Evolutionary conservation across 1,140 invertebrate genomes (phyloP), one percentile per base, ranked within the genome.

Genomic region (Ostrea denselamellosa): DNA sequence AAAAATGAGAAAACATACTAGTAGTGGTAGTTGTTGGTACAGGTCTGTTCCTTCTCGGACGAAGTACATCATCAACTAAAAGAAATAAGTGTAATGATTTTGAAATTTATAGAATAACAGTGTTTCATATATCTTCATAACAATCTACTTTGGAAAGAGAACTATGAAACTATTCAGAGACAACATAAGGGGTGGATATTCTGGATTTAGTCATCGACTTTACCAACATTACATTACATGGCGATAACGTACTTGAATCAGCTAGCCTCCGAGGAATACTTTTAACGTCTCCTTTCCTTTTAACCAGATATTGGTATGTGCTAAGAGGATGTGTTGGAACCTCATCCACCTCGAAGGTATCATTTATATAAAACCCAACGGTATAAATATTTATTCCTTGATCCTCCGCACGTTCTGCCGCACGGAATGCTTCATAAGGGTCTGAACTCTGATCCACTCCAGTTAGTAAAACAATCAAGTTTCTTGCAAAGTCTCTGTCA

Each of bases 391-490:
- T 90, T 19, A 88, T 87, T 22, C 88, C 90, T 12, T 86, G 52
- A 56, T 90, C 83, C 84, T 91, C 90, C 0, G 90, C 89, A 19
- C 86, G 53, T 51, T 87, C 84, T 12, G 92, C 92, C 12, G 90
- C 90, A 52, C 77, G 83, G 53, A 85, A 83, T 0, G 88, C 86
- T 10, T 54, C 83, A 9, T 87, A 85, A 7, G 83, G 83, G 28
- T 89, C 85, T 12, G 87, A 19, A 77, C 90, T 92, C 56, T 71
- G 87, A n/a, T 91, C 91, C 89, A 88, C 87, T 51, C 90, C 93
- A 14, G 93, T 92, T 9, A 93, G 54, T 22, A 93, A 12, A 17
- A 93, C 83, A 22, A 91, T 87, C 68, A 90, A 90, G 88, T 93
- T 93, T 56, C 88, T 77, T 8, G 91, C 92, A 28, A 87, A 84